Evolutionary conservation across 2,888 invertebrate species (phyloP), one percentile per base, ranked within the genome.

Genomic region (Dendrolimus pini): DNA sequence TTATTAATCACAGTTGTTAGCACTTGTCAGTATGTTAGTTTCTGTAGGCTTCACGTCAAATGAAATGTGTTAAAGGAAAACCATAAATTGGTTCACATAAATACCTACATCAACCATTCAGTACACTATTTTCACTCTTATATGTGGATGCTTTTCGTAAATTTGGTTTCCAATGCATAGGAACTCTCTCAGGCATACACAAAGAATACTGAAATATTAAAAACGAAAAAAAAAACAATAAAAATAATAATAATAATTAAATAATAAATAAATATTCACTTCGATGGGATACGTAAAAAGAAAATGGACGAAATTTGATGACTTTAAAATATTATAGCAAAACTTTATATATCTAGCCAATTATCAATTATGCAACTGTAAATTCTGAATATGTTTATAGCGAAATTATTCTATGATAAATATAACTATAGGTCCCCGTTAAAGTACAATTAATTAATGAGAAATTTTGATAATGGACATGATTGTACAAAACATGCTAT

Each of bases 51-150:
- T 77, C 71, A 76, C 72, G 64, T 74, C 61, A 62, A 64, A 66
- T 67, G 30, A 30, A 30, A 30, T 30, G 30, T 47, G 47, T 47
- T 47, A 9, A 47, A 47, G 47, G 47, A 9, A 47, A 47, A 47
- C 12, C 47, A 47, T 12, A 47, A 47, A 2, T 47, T 47, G 47
- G 9, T 71, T 73, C 78, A 82, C 76, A 75, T 68, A 75, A 74
- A 77, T 85, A 89, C 89, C 86, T 87, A 88, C 87, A 71, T 90
- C 84, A 91, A 89, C 90, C 90, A 88, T 90, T 89, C 83, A 89
- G 85, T 78, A 91, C 89, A 86, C 91, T 90, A 91, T 90, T 91
- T 89, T 90, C 90, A 84, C 91, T 91, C 82, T 89, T 91, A 89
- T 89, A 89, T 76, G 89, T 89, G 81, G 90, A 89, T 84, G 90